Evolutionary conservation across 2,797 vertebrate genomes (phyloP).

Genomic region (Melanotaenia pygmaea): DNA sequence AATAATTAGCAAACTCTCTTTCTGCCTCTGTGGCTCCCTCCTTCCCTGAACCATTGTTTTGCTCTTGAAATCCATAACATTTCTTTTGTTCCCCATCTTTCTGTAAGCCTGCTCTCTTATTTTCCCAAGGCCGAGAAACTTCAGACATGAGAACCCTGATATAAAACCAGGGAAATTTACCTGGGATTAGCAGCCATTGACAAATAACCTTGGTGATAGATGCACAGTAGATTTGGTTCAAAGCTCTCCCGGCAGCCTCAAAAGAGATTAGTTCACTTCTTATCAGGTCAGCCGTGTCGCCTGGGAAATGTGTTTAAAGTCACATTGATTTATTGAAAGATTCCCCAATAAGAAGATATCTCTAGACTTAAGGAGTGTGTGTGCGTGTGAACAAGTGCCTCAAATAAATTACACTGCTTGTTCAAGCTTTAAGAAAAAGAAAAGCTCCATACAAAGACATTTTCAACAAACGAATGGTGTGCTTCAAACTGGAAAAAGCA

Average conservation of each 20-base stretch:
- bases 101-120: conserved; percentile 73
- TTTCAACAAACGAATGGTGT: conserved; percentile 67
- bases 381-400: conserved; percentile 72
- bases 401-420: conserved; percentile 76
- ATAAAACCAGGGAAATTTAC: conserved; percentile 88
- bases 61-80: conserved; percentile 83
- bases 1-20: conserved; percentile 35
- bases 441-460: conserved; percentile 65
- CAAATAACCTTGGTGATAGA: conserved; percentile 91
- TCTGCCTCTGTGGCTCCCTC: conserved; percentile 33
- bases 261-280: conserved; percentile 90
- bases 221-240: conserved; percentile 89
- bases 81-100: conserved; percentile 81
- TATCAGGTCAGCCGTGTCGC: conserved; percentile 88
- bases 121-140: conserved; percentile 87
- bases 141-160: conserved; percentile 88
- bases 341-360: conserved; percentile 88
- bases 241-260: conserved; percentile 88
- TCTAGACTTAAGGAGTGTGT: conserved; percentile 78
- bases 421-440: conserved; percentile 59
- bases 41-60: conserved; percentile 64
- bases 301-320: conserved; percentile 89
- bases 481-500: conserved; percentile 50
- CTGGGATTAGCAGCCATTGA: conserved; percentile 90
- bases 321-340: conserved; percentile 91